Base-by-base conservation (phyloP, 1,140 invertebrate genomes). In the Pentalonia nigronervosa region DNA sequence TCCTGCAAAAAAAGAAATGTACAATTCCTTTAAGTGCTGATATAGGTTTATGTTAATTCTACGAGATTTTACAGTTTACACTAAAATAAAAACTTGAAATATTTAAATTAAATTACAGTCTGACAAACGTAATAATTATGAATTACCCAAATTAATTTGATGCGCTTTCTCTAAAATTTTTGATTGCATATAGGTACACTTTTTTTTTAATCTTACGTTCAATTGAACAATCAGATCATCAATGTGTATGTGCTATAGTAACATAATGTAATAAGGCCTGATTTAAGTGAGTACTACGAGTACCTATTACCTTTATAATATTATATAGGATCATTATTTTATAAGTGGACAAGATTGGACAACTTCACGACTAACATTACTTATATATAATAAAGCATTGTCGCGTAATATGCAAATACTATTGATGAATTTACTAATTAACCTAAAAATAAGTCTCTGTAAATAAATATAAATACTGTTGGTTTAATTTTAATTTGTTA, bases 41-140 rank as follows among this genome's bases (percentile, higher is more conserved):
- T 20, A 17, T 76, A n/a, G 14, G n/a, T 76, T 1, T 76, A 34
- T 76, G 4, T 76, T 76, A 76, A n/a, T n/a, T n/a, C n/a, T 76
- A 76, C 6, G 60, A 76, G 11, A 67, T 14, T 67, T 53, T n/a
- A n/a, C 36, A 25, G 83, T n/a, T 30, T 20, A 14, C 23, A 48
- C 23, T 87, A n/a, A 48, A 87, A 87, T 84, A 23, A 47, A 25
- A 45, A 30, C 30, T 45, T n/a, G 25, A 47, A 87, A 87, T 47
- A 45, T 87, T 87, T 87, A 87, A 87, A 87, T 87, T 47, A 45
- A 87, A 87, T 87, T 87, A 87, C 41, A 48, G 25, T 83, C 36
- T 41, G 7, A 20, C n/a, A 7, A 83, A 47, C 84, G 30, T 45
- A 30, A 47, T 87, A 87, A 47, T 87, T 84, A 84, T 25, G 60